Base-by-base conservation (phyloP, 2,797 vertebrate genomes). In the Epinephelus awoara region DNA sequence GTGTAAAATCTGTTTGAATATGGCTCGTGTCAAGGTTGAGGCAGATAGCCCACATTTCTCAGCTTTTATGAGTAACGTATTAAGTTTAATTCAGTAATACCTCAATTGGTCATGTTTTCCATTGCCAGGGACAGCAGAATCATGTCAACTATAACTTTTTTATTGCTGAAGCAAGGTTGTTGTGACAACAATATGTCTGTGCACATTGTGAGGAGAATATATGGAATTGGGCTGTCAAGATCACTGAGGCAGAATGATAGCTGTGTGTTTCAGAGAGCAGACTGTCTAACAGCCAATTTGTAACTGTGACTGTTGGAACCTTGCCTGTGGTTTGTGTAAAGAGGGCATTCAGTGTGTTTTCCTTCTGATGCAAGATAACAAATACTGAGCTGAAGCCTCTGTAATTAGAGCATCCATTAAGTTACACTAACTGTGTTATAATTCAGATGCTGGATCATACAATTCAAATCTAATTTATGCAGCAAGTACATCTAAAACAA, bases 211-310 rank as follows among this genome's bases (percentile, higher is more conserved):
- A 83, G 54, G 68, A 81, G 78, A 88, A 88, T 85, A 87, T 84
- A 85, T 89, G 70, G 80, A 86, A 83, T 55, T 61, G 79, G 72
- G 29, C 81, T 88, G 87, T 88, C 85, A 86, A 49, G 79, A 79
- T 51, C 83, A 79, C 75, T 72, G 85, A 82, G 72, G 76, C 78
- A 89, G 80, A 91, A 91, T 90, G 84, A 92, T 88, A 67, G 88
- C 76, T 79, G 74, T 65, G 63, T 67, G 72, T 90, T 89, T 89
- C 83, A 80, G 72, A 85, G 80, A 72, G 69, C 72, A 70, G 49
- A 56, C 75, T 66, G 75, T 83, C 84, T 84, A 83, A 89, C 78
- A 83, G 86, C 83, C 84, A 87, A 84, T 87, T 90, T 88, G 89
- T 86, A 82, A 67, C 77, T 64, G 64, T 70, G 74, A 80, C 76